A percentile compares a stretch with the other conserved stretches of the same genome.
phyloP scores from a whole-genome alignment of 2,888 invertebrate genomes.

The Drosophila siamana region DNA sequence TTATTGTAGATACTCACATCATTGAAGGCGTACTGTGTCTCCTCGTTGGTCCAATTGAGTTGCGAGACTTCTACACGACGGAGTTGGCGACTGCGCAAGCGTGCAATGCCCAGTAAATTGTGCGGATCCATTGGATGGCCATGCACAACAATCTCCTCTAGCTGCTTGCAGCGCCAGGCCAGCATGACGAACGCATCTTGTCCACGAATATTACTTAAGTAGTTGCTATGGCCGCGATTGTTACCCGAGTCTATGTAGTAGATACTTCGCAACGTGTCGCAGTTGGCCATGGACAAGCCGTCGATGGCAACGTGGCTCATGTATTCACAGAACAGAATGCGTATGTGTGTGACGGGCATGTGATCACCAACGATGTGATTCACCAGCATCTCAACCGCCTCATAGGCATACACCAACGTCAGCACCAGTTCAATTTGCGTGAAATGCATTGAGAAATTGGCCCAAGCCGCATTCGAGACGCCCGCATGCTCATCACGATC shows the following conservation, averaged over 20 bases:
- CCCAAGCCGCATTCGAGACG: slow-evolving; percentile 89
- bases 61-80: slow-evolving; percentile 84
- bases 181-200: slow-evolving; percentile 88
- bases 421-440: slow-evolving; percentile 82
- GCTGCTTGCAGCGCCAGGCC: slow-evolving; percentile 87
- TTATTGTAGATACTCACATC: slow-evolving; percentile 57
- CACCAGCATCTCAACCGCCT: slow-evolving; percentile 88
- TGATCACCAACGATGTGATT: slow-evolving; percentile 88
- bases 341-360: slow-evolving; percentile 91
- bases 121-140: slow-evolving; percentile 85
- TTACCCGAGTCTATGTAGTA: slow-evolving; percentile 84
- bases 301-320: slow-evolving; percentile 85
- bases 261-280: slow-evolving; percentile 83
- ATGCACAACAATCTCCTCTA: slow-evolving; percentile 87
- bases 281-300: slow-evolving; percentile 83
- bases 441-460: slow-evolving; percentile 86
- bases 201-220: slow-evolving; percentile 32
- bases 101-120: slow-evolving; percentile 84
- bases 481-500: slow-evolving; percentile 88
- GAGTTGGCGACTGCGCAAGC: slow-evolving; percentile 82
- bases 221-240: slow-evolving; percentile 76
- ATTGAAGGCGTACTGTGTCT: slow-evolving; percentile 70
- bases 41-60: slow-evolving; percentile 77
- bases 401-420: slow-evolving; percentile 88
- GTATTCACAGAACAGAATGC: slow-evolving; percentile 90